Conservation (phyloP, 1,140 invertebrate species). For the Macrocentrus cingulum region DNA sequence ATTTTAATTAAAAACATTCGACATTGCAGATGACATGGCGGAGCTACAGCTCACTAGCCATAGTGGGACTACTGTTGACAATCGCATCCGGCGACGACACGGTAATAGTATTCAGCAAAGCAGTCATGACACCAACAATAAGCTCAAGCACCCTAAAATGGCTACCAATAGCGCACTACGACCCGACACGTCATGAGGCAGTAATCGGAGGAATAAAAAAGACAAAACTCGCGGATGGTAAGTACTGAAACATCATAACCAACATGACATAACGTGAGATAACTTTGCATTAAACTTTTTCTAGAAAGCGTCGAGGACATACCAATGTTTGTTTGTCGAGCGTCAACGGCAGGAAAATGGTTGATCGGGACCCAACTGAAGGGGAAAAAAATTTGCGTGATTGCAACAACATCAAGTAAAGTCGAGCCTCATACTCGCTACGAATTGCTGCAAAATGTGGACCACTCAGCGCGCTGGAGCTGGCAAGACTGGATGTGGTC, state of each 20-base stretch:
- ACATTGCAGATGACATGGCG: slow-evolving; percentile 44
- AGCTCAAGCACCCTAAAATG: slow-evolving; percentile 65
- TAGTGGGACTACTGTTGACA: slow-evolving; percentile 31
- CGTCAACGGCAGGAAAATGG: slow-evolving; percentile 69
- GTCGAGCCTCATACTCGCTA: slow-evolving; percentile 66
- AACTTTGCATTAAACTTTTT: too few relatives aligned
- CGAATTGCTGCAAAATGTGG: slow-evolving; percentile 76
- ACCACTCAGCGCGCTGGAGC: slow-evolving; percentile 70
- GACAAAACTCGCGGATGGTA: slow-evolving; percentile 37
- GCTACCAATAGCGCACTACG: slow-evolving; percentile 56
- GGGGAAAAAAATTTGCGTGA: slow-evolving; percentile 62
- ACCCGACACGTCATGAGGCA: slow-evolving; percentile 47
- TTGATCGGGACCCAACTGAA: slow-evolving; percentile 65
- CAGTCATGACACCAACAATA: slow-evolving; percentile 45
- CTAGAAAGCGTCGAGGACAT: slow-evolving; percentile 5
- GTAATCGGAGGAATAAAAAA: slow-evolving; percentile 63
- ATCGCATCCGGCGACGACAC: slow-evolving; percentile 47
- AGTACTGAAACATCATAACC: not conserved
- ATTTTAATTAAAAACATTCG: too few relatives aligned
- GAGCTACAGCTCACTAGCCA: slow-evolving; percentile 29
- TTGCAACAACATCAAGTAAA: slow-evolving; percentile 64
- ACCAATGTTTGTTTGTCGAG: slow-evolving; percentile 74
- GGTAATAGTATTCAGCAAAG: slow-evolving; percentile 55
- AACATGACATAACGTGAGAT: not conserved
- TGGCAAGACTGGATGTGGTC: slow-evolving; percentile 74